phyloP scores from a whole-genome alignment of 2,888 invertebrate species.

The Habroteleia sp. region DNA sequence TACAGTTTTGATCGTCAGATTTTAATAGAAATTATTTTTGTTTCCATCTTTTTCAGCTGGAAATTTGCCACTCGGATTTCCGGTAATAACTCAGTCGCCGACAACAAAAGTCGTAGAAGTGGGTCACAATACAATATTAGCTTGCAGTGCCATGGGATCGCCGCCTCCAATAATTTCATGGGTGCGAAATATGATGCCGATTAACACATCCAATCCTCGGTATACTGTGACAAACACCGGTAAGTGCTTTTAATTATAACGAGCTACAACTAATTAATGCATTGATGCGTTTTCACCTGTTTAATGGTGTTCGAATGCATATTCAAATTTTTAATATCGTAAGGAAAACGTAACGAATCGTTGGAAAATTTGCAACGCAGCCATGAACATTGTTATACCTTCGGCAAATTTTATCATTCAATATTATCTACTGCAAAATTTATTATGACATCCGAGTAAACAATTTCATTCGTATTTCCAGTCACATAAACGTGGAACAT shows the following conservation, averaged over 20 bases:
- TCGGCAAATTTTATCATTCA: too few relatives aligned
- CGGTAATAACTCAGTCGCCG: conserved; percentile 92
- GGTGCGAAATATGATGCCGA: conserved; percentile 95
- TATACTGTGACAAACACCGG: conserved; percentile 92
- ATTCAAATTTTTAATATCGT: too few relatives aligned
- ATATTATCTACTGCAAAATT: too few relatives aligned
- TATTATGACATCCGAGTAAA: conserved; percentile 65
- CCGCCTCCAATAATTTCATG: conserved; percentile 93
- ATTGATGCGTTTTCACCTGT: neutral
- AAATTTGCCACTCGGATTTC: conserved; percentile 95
- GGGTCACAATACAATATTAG: conserved; percentile 93
- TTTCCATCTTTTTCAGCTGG: conserved; percentile 84
- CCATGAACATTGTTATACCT: too few relatives aligned
- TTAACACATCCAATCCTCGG: conserved; percentile 91
- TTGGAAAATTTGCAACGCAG: too few relatives aligned
- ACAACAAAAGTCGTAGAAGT: conserved; percentile 97
- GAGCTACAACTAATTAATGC: neutral
- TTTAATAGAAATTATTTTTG: conserved; percentile 15
- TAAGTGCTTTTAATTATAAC: conserved; percentile 78
- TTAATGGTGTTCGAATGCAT: too few relatives aligned
- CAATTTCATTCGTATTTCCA: conserved; percentile 73
- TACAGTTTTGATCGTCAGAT: conserved; percentile 13
- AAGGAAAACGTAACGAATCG: too few relatives aligned
- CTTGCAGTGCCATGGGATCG: conserved; percentile 93
- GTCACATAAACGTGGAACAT: conserved; percentile 74